Conservation (phyloP, 1,140 invertebrate genomes). For the Aphidius gifuensis region DNA sequence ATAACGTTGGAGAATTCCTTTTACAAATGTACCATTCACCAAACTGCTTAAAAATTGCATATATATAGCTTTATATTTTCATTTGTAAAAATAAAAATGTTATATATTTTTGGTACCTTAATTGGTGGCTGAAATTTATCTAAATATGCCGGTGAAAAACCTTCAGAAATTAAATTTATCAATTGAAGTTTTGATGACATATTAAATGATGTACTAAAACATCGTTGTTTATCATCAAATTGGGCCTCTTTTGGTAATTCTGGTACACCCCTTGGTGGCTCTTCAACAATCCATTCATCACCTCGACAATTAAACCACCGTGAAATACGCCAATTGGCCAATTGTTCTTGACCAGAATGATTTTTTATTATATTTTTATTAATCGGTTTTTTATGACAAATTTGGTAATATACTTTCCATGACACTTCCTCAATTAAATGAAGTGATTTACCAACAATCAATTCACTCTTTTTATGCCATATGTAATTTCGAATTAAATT, state of each 20-base stretch:
- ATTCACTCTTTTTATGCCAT: constrained; percentile 48
- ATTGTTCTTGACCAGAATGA: constrained; percentile 43
- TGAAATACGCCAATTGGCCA: constrained; percentile 38
- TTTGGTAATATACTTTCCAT: constrained; percentile 43
- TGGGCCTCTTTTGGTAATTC: constrained; percentile 38
- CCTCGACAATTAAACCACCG: constrained; percentile 32
- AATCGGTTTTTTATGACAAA: constrained; percentile 48
- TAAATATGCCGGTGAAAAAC: constrained; percentile 42
- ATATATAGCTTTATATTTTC: too few relatives aligned
- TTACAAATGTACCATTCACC: constrained; percentile 47
- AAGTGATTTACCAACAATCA: constrained; percentile 28
- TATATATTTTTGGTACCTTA: constrained; percentile 25
- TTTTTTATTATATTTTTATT: constrained; percentile 52
- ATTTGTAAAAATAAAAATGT: too few relatives aligned
- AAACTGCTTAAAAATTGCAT: constrained; percentile 29
- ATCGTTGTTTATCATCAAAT: constrained; percentile 38
- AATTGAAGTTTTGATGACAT: constrained; percentile 45
- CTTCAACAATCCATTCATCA: constrained; percentile 42
- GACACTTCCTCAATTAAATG: constrained; percentile 31
- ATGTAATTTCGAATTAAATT: constrained; percentile 44
- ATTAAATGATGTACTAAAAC: constrained; percentile 52
- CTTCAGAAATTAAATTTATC: constrained; percentile 45
- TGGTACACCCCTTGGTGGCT: constrained; percentile 41
- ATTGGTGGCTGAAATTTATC: constrained; percentile 47
- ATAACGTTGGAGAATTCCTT: constrained; percentile 44